Evolutionary conservation across 2,888 invertebrate genomes (phyloP).

Genomic region (Hipparchia semele): DNA sequence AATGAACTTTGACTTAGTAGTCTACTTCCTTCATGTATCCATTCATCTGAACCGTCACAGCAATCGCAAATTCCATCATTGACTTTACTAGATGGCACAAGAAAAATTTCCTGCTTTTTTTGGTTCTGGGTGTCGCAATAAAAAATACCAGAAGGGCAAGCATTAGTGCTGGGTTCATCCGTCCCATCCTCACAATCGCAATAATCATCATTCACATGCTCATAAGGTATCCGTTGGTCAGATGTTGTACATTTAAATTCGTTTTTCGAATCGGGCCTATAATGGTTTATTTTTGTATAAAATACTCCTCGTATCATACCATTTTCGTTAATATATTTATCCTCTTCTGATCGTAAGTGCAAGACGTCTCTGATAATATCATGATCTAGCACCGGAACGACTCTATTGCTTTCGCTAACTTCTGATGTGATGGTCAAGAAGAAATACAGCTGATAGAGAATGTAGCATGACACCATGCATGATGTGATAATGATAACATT

Average conservation of each 20-base stretch:
- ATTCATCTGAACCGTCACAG: slow-evolving; percentile 96
- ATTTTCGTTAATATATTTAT: slow-evolving; percentile 67
- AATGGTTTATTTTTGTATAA: slow-evolving; percentile 60
- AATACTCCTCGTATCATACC: slow-evolving; percentile 72
- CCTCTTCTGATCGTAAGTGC: slow-evolving; percentile 64
- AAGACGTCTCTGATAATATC: slow-evolving; percentile 51
- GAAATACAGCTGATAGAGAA: slow-evolving; percentile 74
- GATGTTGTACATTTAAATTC: slow-evolving; percentile 73
- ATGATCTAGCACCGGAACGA: slow-evolving; percentile 59
- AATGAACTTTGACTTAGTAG: slow-evolving; percentile 62
- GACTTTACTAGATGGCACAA: slow-evolving; percentile 89
- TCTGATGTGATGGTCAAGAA: slow-evolving; percentile 67
- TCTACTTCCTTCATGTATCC: slow-evolving; percentile 60
- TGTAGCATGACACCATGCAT: slow-evolving; percentile 64
- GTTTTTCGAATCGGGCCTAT: slow-evolving; percentile 63
- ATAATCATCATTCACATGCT: slow-evolving; percentile 90
- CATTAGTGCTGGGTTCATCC: slow-evolving; percentile 93
- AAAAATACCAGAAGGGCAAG: slow-evolving; percentile 93
- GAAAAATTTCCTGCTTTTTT: slow-evolving; percentile 58
- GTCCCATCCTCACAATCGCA: slow-evolving; percentile 93
- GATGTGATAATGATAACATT: slow-evolving; percentile 65
- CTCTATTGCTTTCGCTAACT: slow-evolving; percentile 49
- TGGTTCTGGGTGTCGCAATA: slow-evolving; percentile 87
- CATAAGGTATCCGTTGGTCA: slow-evolving; percentile 63
- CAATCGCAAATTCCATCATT: slow-evolving; percentile 98